phyloP scores from a whole-genome alignment of 2,113 vertebrate genomes.

The Gymnarchus niloticus region DNA sequence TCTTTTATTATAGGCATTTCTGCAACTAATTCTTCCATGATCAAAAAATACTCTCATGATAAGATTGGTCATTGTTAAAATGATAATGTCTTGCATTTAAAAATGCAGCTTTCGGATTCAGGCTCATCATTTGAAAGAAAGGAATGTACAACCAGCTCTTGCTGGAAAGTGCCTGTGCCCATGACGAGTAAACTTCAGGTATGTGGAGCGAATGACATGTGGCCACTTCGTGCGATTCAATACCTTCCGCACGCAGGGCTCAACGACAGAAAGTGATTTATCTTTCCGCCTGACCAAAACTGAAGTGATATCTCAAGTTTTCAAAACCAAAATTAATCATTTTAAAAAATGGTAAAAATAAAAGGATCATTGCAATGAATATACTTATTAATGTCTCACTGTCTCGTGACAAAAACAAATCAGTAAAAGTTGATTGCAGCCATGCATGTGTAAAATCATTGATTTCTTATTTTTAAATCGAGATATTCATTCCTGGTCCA shows the following conservation, averaged over 20 bases:
- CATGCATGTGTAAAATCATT: background rate
- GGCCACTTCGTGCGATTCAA: background rate
- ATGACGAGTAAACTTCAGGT: background rate
- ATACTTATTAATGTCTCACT: background rate
- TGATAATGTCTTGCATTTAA: background rate
- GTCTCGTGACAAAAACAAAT: background rate
- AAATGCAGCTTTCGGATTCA: background rate
- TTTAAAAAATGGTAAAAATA: slow-evolving; percentile 3
- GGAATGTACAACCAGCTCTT: background rate
- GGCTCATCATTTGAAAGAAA: background rate
- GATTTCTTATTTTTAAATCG: background rate
- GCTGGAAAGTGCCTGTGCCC: background rate
- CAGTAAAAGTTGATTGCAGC: background rate
- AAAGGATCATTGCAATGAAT: background rate
- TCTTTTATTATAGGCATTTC: background rate
- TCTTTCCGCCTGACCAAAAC: slow-evolving; percentile 1
- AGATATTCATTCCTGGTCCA: too few species aligned
- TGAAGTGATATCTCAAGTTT: too few species aligned
- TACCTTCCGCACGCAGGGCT: background rate
- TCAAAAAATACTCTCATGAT: background rate
- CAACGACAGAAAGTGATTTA: slow-evolving; percentile 28
- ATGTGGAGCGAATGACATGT: background rate
- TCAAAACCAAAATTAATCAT: too few species aligned
- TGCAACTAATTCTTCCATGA: background rate
- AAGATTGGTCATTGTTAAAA: background rate